Evolutionary conservation across 1,140 invertebrate species (phyloP), one percentile per base, ranked within the genome.

Genomic region (Neelides sp.): DNA sequence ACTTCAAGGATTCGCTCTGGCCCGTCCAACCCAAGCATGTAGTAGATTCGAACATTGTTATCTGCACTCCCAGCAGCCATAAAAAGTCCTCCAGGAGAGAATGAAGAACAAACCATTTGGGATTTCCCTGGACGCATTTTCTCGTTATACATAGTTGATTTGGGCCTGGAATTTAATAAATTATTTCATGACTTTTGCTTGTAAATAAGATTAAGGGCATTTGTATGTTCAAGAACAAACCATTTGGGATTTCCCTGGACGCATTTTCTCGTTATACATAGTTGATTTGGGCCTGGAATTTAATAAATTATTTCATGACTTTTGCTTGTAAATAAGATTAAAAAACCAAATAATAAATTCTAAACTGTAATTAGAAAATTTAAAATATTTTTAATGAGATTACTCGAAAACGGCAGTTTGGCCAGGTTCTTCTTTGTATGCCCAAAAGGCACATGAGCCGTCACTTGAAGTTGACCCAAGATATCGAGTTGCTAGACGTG

Each of bases 381-480:
- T n/a, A n/a, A n/a, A n/a, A n/a, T n/a, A n/a, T n/a, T n/a, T n/a
- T n/a, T n/a, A n/a, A n/a, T n/a, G n/a, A n/a, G n/a, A n/a, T 66
- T 61, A 67, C 64, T 64, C 54, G 55, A 66, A 68, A 35, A 54
- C 49, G 7, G 57, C 56, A 26, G 74, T 76, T 48, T 74, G 71
- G 12, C 70, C 72, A 0, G 69, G 66, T 43, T 75, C 73, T 34
- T 75, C 73, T 2, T 72, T 73, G 57, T 85, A 85, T 27, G 78
- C 77, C 90, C 93, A 98, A 71, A 98, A 97, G 23, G 90, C 90
- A 45, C 97, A 87, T 20, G 86, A 92, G 22, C 93, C 93, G 73
- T 98, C 94, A 10, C 84, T 90, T 59, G 90, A 90, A 3, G 92
- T 95, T 7, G 90, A 93, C 12, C 90, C 82, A 35, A 98, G 73